Evolutionary conservation across 2,797 vertebrate genomes (phyloP).

Genomic region (Cossypha niveicapilla): DNA sequence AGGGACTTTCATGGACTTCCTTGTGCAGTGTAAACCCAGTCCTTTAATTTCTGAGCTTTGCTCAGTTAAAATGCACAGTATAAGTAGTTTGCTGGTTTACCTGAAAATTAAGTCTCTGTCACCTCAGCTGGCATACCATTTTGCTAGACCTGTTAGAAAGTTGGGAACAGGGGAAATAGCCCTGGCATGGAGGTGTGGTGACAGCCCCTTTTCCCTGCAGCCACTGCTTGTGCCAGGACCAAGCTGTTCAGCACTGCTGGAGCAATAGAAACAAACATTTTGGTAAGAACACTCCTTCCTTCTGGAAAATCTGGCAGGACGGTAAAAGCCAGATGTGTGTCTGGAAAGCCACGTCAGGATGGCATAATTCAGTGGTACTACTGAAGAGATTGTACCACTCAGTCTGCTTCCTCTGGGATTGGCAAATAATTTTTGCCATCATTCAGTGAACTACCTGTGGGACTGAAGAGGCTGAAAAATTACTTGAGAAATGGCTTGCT

Average conservation of each 20-base stretch:
- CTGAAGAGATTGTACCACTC: not conserved
- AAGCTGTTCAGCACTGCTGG: not conserved
- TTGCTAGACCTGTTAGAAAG: not conserved
- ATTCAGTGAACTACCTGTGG: not conserved
- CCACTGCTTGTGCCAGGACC: rapidly evolving
- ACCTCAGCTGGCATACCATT: not conserved
- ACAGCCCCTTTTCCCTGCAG: not conserved
- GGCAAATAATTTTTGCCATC: not conserved
- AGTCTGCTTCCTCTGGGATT: not conserved
- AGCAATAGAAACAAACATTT: not conserved
- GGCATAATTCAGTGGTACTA: not conserved
- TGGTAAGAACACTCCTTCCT: not conserved
- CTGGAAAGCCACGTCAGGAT: not conserved
- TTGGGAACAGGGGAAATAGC: not conserved
- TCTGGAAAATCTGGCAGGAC: not conserved
- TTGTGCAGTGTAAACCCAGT: not conserved
- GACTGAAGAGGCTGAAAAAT: not conserved
- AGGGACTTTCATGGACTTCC: not conserved
- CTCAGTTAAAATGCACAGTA: not conserved
- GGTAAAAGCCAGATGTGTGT: not conserved
- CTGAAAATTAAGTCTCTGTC: not conserved
- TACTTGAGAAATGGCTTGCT: not conserved
- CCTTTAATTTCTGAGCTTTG: not conserved
- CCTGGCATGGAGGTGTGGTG: no score
- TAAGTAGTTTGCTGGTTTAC: not conserved